Base-by-base conservation (phyloP, 2,797 vertebrate species). In the Leptatherina wallacei region DNA sequence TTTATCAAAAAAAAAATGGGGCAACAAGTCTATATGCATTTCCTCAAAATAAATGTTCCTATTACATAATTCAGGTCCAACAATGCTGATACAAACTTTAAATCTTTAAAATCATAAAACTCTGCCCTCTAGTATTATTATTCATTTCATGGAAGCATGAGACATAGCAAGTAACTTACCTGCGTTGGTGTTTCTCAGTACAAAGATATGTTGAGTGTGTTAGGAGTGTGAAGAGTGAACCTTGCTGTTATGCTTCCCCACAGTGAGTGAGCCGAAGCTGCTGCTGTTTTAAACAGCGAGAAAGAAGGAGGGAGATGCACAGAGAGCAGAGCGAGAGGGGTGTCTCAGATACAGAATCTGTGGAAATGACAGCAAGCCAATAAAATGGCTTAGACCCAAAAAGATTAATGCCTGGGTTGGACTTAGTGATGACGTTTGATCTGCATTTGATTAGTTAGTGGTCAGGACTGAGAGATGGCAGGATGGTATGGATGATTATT, bases 351-450 rank as follows among this genome's bases (percentile, higher is more conserved):
- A 36, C n/a, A 49, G 47, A 47, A 47, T 29, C 40, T 61, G 51
- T 51, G 55, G 55, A 64, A 76, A 76, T 69, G 85, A 83, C 71
- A 72, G 72, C 7, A 49, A 81, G 56, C 71, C 85, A 89, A 82
- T 88, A 69, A 83, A 71, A 81, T 35, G 12, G 52, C 69, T 65
- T 56, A 70, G 61, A 30, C 66, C 22, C 65, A 32, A 24, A 58
- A 66, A 82, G 69, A 85, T 74, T 54, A 11, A 86, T 73, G 69
- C 52, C 32, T 62, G n/a, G 40, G 70, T 59, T 72, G 74, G 70
- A 76, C 70, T 69, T 68, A 52, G 47, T 1, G 24, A 61, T 69
- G 74, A 71, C 4, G 6, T 81, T 73, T 82, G 69, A 71, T 87
- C 68, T 61, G 59, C 42, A 74, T 22, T 33, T 68, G 62, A 65